Base-by-base conservation (phyloP, 2,797 vertebrate genomes). In the Sebastiscus albofasciatus region DNA sequence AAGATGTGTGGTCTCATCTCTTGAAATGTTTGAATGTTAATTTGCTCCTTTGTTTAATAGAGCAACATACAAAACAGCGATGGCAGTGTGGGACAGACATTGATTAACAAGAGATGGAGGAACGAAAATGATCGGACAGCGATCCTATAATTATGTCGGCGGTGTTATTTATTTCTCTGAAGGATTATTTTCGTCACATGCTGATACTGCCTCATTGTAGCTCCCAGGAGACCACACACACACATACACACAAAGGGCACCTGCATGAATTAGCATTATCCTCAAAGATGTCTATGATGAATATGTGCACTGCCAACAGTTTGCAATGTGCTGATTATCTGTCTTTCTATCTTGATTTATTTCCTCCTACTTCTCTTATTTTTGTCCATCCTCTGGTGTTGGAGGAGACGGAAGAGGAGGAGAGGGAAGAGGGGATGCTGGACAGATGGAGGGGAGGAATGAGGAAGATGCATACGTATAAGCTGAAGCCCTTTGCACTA, bases 81-180 rank as follows among this genome's bases (percentile, higher is more conserved):
- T 55, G 62, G 22, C 14, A 8, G 26, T 39, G 70, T 59, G 22
- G 24, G 58, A 55, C 13, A 58, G 31, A 78, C 26, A 74, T 22
- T 80, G 69, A 79, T 77, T 78, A 83, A 78, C 52, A 74, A 76
- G 24, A 66, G 7, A 73, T 34, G 39, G 31, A 67, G 24, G 67
- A 46, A 62, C 66, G 79, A 55, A 78, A 70, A 71, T 66, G 60
- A 74, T 75, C 33, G 77, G 54, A 87, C 75, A 78, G 49, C 4
- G 39, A 81, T 82, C 20, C 29, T 82, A 22, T 80, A 76, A 85
- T 88, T 81, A 82, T 85, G 56, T 72, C 26, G 8, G 29, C 12
- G 18, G 61, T 77, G 60, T 78, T 86, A 88, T 78, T 86, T 84
- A 72, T 67, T 70, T 66, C 66, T 82, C 58, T 86, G 62, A 82